Evolutionary conservation across 2,888 invertebrate genomes (phyloP).

Genomic region (Hydropsyche betteni): DNA sequence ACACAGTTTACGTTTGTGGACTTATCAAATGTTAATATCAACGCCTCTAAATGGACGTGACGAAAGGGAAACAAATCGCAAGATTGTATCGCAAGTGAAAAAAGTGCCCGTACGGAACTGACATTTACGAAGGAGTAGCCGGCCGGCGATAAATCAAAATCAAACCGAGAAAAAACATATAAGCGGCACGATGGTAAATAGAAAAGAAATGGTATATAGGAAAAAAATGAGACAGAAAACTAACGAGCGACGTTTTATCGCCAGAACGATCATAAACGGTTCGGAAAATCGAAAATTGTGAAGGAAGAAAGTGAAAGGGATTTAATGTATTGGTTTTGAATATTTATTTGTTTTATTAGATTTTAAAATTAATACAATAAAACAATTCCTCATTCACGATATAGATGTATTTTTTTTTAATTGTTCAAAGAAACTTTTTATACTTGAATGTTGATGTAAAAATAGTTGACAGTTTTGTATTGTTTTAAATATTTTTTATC

Average conservation of each 20-base stretch:
- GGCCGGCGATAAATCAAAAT: conserved; percentile 15
- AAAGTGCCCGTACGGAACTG: not conserved
- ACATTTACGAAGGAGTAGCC: conserved; percentile 14
- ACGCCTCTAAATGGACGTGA: not conserved
- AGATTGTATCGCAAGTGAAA: conserved; percentile 5
- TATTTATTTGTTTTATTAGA: too few relatives aligned
- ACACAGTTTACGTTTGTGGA: not conserved
- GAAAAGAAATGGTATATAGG: not conserved
- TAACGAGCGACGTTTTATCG: not conserved
- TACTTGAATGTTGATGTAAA: too few relatives aligned
- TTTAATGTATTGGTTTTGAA: too few relatives aligned
- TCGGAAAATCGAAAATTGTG: not conserved
- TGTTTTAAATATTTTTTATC: too few relatives aligned
- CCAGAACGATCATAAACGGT: not conserved
- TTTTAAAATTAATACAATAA: too few relatives aligned
- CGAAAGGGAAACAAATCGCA: conserved; percentile 23
- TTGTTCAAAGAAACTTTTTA: too few relatives aligned
- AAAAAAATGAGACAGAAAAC: not conserved
- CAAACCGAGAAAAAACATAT: not conserved
- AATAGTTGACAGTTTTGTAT: too few relatives aligned
- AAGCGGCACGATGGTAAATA: not conserved
- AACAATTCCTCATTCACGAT: too few relatives aligned
- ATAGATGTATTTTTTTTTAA: too few relatives aligned
- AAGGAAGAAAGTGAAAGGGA: too few relatives aligned
- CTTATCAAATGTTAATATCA: conserved; percentile 3